Base-by-base conservation (phyloP, 2,113 vertebrate genomes). In the Channa argus region DNA sequence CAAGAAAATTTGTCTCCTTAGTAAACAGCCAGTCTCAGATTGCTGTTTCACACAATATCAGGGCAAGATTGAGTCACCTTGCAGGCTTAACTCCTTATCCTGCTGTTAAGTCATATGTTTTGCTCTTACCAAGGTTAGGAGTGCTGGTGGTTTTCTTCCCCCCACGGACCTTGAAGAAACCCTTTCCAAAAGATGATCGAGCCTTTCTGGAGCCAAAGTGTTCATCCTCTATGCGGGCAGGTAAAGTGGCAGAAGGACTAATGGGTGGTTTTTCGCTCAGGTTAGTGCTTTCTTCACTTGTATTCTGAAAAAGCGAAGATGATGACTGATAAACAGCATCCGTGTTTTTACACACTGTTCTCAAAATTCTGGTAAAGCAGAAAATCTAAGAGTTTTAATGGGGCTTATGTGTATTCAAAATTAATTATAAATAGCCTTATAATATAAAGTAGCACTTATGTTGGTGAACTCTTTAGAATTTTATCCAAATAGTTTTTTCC, bases 151-250 rank as follows among this genome's bases (percentile, higher is more conserved):
- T 96, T 87, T 98, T 96, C 89, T 98, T 99, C 82, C 92, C 95
- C 39, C 91, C 96, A 61, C 96, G 97, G 56, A 99, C 94, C 93
- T 97, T 99, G 89, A 99, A 99, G 86, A 99, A 98, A 14, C 98
- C 98, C 49, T 96, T 95, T 61, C 98, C 98, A 75, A 99, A 99
- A 0, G 98, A 99, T 8, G 97, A 95, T 46, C 98, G 94, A 64
- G 94, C 95, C 87, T 99, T 99, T 59, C 95, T 96, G 5, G 94
- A 95, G 38, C 97, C 97, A 67, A 99, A 99, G 74, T 89, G 88
- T 24, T 96, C 96, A 6, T 98, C 96, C 0, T 96, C 96, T 0
- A 83, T 7, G 0, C 85, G 52, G 65, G 79, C 61, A 1, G 90
- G 79, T 36, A 82, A 77, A 2, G 91, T 79, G 0, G 93, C 93